These are phyloP conservation scores for Saxidomus purpurata DNA, from an alignment of 1,140 invertebrate species.

Conservation along the genomic window DNA sequence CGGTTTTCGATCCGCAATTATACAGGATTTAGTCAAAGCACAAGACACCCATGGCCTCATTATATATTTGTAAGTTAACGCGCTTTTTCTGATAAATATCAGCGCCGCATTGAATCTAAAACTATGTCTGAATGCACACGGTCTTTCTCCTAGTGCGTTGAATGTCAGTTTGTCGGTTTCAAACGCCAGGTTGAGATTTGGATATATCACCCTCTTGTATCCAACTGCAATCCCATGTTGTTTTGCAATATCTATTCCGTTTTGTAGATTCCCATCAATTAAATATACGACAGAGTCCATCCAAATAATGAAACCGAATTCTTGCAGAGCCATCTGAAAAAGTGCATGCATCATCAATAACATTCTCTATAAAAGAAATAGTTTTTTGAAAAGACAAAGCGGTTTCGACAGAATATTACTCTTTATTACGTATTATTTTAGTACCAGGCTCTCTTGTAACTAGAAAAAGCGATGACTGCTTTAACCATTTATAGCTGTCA, in stretches of 20 bases:
- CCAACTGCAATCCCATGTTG: not conserved
- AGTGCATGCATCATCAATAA: too few species aligned
- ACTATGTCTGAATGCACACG: not conserved
- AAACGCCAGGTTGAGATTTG: not conserved
- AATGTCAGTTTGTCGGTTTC: conserved; percentile 3
- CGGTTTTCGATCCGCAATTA: not conserved
- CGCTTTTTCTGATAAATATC: not conserved
- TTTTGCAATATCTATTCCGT: not conserved
- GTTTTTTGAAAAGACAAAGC: too few species aligned
- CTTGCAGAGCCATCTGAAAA: conserved; percentile 8
- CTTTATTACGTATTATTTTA: too few species aligned
- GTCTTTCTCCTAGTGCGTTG: conserved; percentile 2
- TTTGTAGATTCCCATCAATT: not conserved
- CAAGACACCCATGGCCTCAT: conserved; percentile 21
- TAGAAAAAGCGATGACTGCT: too few species aligned
- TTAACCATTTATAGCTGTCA: too few species aligned
- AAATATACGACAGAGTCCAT: conserved; percentile 9
- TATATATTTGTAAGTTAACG: conserved; percentile 12
- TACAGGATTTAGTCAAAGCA: not conserved
- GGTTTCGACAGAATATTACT: too few species aligned
- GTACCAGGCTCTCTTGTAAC: too few species aligned
- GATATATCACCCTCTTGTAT: not conserved
- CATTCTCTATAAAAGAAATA: too few species aligned
- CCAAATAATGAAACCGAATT: conserved; percentile 15
- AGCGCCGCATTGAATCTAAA: not conserved